Evolutionary conservation across 2,888 invertebrate genomes (phyloP).

Genomic region (Pollenia angustigena): DNA sequence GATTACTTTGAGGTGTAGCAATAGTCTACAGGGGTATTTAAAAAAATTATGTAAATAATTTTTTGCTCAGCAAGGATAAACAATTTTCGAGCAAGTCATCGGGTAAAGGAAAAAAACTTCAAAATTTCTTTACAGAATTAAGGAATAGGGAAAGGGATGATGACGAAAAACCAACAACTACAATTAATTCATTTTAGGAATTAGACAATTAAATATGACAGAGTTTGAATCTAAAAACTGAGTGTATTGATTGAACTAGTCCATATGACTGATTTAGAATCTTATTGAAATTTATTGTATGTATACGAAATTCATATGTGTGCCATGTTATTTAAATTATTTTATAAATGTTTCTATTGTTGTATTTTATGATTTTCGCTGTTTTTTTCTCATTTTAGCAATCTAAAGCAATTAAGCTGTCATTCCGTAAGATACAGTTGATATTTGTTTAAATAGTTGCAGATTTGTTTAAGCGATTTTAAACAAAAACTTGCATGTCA

Average conservation of each 20-base stretch:
- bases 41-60: too few relatives aligned
- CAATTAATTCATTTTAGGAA: background rate
- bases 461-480: background rate
- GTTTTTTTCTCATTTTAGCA: slow-evolving; percentile 8
- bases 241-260: too few relatives aligned
- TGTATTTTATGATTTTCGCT: background rate
- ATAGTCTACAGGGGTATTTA: too few relatives aligned
- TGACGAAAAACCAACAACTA: slow-evolving; percentile 24
- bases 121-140: too few relatives aligned
- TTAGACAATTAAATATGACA: background rate
- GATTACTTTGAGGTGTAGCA: too few relatives aligned
- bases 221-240: background rate
- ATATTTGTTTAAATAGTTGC: background rate
- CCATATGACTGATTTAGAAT: background rate
- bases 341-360: background rate
- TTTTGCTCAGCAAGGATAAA: too few relatives aligned
- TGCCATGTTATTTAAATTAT: background rate
- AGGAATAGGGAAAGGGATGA: too few relatives aligned
- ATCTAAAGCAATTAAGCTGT: slow-evolving; percentile 10
- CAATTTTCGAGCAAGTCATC: too few relatives aligned
- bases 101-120: too few relatives aligned
- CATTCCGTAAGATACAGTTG: background rate
- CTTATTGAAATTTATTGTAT: background rate
- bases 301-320: slow-evolving; percentile 14
- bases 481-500: slow-evolving; percentile 28